Evolutionary conservation across 1,140 invertebrate genomes (phyloP).

Genomic region (Ceratina calcarata): DNA sequence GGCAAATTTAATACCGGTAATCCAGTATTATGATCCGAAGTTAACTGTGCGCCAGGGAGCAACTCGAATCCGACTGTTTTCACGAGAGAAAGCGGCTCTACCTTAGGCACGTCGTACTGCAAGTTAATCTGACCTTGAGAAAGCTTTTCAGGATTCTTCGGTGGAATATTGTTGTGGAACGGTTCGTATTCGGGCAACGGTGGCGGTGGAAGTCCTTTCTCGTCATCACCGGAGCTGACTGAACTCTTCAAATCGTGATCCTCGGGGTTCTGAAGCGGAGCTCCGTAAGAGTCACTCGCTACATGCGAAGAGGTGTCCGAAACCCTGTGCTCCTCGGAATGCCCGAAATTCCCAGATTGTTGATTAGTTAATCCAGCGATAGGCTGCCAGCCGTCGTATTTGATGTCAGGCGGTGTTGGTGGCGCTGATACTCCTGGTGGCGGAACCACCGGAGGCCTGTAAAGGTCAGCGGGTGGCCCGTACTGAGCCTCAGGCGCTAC

Average conservation of each 20-base stretch:
- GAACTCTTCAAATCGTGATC: constrained; percentile 74
- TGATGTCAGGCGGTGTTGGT: constrained; percentile 87
- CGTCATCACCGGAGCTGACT: constrained; percentile 66
- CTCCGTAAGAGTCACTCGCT: constrained; percentile 77
- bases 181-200: constrained; percentile 74
- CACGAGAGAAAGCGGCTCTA: constrained; percentile 72
- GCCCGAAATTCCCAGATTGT: constrained; percentile 27
- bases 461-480: constrained; percentile 77
- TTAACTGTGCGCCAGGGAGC: constrained; percentile 65
- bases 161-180: constrained; percentile 63
- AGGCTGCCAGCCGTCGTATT: constrained; percentile 92
- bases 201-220: constrained; percentile 78
- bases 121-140: constrained; percentile 16
- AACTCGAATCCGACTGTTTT: constrained; percentile 80
- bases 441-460: constrained; percentile 82
- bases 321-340: constrained; percentile 48
- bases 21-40: constrained; percentile 23
- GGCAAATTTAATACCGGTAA: constrained; percentile 20
- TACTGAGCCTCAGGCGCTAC: constrained; percentile 68
- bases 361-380: constrained; percentile 82
- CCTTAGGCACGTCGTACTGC: constrained; percentile 56
- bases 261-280: constrained; percentile 74
- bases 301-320: constrained; percentile 56
- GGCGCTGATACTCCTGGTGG: constrained; percentile 86
- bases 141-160: background rate